phyloP scores from a whole-genome alignment of 2,113 vertebrate species.

The Cebidichthys violaceus region DNA sequence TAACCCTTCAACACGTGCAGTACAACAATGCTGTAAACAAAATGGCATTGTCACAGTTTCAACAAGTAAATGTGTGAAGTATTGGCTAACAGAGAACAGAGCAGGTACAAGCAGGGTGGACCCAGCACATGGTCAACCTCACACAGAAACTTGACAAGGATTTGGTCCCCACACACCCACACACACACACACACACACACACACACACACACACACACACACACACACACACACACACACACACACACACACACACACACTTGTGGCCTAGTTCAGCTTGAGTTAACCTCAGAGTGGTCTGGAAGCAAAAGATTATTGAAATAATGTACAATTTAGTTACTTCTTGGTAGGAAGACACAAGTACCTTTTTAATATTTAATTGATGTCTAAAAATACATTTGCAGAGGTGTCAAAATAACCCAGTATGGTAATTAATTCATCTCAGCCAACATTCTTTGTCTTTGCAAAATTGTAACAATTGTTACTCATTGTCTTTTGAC shows the following conservation, averaged over 20 bases:
- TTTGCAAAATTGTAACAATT: background rate
- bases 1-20: slow-evolving; percentile 72
- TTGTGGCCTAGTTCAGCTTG: slow-evolving; percentile 62
- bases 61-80: slow-evolving; percentile 62
- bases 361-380: background rate
- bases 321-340: background rate
- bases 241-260: slow-evolving; percentile 62
- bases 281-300: slow-evolving; percentile 42
- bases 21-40: slow-evolving; percentile 79
- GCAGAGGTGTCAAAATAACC: background rate
- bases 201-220: too few relatives aligned
- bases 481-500: background rate
- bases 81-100: slow-evolving; percentile 77
- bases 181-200: too few relatives aligned
- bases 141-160: slow-evolving; percentile 61
- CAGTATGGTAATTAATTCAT: background rate
- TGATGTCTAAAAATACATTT: background rate
- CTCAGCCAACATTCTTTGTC: too few relatives aligned
- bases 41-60: slow-evolving; percentile 62
- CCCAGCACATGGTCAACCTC: slow-evolving; percentile 70
- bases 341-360: too few relatives aligned
- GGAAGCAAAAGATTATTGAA: slow-evolving; percentile 14
- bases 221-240: slow-evolving; percentile 24
- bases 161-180: background rate
- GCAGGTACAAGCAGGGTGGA: slow-evolving; percentile 41